phyloP scores from a whole-genome alignment of 2,888 invertebrate species.

The Leptura quadrifasciata region DNA sequence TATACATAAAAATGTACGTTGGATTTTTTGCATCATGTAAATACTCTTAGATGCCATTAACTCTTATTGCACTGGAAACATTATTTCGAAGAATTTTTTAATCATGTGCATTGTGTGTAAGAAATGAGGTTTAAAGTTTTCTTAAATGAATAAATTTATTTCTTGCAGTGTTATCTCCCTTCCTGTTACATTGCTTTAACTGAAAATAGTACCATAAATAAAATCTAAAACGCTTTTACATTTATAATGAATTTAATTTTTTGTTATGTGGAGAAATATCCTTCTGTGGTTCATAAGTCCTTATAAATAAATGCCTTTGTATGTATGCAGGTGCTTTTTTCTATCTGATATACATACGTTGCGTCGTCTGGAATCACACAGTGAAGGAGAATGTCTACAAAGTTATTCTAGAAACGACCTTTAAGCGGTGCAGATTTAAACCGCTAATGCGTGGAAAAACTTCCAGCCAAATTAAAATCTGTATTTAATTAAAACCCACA shows the following conservation, averaged over 20 bases:
- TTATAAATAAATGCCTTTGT: constrained; percentile 46
- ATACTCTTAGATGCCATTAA: constrained; percentile 61
- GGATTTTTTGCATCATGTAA: constrained; percentile 43
- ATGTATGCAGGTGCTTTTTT: constrained; percentile 39
- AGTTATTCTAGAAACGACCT: not conserved
- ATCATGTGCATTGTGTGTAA: constrained; percentile 66
- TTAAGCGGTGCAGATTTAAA: constrained; percentile 28
- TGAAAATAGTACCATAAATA: constrained; percentile 62
- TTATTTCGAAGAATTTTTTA: constrained; percentile 66
- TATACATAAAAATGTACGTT: constrained; percentile 59
- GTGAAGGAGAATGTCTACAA: not conserved
- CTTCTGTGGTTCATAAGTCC: constrained; percentile 49
- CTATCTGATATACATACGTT: constrained; percentile 6
- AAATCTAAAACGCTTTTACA: constrained; percentile 59
- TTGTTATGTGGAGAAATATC: constrained; percentile 50
- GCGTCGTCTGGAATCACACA: not conserved
- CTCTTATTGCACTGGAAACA: constrained; percentile 64
- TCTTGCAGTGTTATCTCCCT: constrained; percentile 64
- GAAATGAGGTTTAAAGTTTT: constrained; percentile 63
- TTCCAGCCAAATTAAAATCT: constrained; percentile 66
- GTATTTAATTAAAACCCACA: constrained; percentile 69
- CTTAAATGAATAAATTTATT: constrained; percentile 66
- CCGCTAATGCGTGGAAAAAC: constrained; percentile 43
- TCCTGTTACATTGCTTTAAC: constrained; percentile 64
- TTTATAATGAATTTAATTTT: constrained; percentile 61